phyloP scores from a whole-genome alignment of 2,113 vertebrate genomes.

The Circaetus gallicus region DNA sequence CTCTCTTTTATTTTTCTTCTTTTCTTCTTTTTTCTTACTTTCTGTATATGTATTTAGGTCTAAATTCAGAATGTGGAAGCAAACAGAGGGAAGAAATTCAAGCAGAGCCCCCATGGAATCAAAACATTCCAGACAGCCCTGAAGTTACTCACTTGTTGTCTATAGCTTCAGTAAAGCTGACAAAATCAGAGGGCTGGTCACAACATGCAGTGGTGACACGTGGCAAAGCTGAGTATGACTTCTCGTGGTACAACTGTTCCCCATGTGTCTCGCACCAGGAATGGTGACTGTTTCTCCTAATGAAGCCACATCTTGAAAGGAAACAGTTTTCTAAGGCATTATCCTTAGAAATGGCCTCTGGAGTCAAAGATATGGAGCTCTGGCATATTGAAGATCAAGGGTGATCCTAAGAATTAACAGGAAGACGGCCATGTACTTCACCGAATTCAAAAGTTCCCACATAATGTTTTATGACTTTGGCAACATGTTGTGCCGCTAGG shows the following conservation, averaged over 20 bases:
- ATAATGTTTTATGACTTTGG: background rate
- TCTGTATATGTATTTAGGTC: background rate
- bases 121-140: background rate
- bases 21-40: background rate
- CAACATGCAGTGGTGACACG: background rate
- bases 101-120: background rate
- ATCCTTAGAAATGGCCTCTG: background rate
- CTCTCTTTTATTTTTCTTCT: background rate
- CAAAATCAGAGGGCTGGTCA: background rate
- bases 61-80: background rate
- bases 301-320: background rate
- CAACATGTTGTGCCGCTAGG: background rate
- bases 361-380: background rate
- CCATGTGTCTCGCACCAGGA: accelerated
- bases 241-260: background rate
- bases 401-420: background rate
- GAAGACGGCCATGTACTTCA: background rate
- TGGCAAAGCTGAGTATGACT: background rate
- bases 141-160: background rate
- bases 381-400: background rate
- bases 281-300: background rate
- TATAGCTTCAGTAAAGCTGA: background rate
- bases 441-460: background rate
- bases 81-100: background rate
- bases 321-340: background rate